Evolutionary conservation across 2,888 invertebrate genomes (phyloP).

Genomic region (Hemaris fuciformis): DNA sequence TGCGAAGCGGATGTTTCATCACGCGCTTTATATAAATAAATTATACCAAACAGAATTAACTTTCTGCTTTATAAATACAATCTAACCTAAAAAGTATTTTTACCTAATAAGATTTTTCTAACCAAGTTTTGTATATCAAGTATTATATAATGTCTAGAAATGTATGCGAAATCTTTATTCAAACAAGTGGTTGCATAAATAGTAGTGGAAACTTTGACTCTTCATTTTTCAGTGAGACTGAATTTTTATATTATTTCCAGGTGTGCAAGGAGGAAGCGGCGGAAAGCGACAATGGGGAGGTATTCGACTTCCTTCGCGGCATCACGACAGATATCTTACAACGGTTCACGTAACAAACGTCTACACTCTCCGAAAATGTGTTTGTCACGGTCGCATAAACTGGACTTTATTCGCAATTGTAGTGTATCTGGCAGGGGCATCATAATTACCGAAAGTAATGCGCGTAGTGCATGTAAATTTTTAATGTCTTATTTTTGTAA

Average conservation of each 20-base stretch:
- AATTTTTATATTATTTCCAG: slow-evolving; percentile 39
- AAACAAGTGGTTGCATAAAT: too few relatives aligned
- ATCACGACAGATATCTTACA: slow-evolving; percentile 70
- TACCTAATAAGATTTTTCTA: too few relatives aligned
- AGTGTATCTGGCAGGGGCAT: slow-evolving; percentile 1
- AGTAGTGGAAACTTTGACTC: background rate
- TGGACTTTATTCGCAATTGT: background rate
- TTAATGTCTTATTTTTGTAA: slow-evolving; percentile 15
- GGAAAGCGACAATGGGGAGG: slow-evolving; percentile 56
- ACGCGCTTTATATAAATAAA: background rate
- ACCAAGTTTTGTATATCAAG: too few relatives aligned
- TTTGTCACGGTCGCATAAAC: background rate
- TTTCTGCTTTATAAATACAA: too few relatives aligned
- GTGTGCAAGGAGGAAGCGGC: slow-evolving; percentile 40
- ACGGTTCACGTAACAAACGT: slow-evolving; percentile 53
- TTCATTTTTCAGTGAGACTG: background rate
- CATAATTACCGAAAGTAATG: slow-evolving; percentile 16
- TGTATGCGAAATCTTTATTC: too few relatives aligned
- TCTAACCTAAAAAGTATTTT: too few relatives aligned
- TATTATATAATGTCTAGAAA: too few relatives aligned
- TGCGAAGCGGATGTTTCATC: background rate
- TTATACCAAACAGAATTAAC: background rate
- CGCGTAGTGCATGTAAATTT: slow-evolving; percentile 19
- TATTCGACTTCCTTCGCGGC: slow-evolving; percentile 67
- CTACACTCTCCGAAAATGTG: slow-evolving; percentile 7